Conservation (phyloP, 2,797 vertebrate species). For the Crotalus adamanteus region DNA sequence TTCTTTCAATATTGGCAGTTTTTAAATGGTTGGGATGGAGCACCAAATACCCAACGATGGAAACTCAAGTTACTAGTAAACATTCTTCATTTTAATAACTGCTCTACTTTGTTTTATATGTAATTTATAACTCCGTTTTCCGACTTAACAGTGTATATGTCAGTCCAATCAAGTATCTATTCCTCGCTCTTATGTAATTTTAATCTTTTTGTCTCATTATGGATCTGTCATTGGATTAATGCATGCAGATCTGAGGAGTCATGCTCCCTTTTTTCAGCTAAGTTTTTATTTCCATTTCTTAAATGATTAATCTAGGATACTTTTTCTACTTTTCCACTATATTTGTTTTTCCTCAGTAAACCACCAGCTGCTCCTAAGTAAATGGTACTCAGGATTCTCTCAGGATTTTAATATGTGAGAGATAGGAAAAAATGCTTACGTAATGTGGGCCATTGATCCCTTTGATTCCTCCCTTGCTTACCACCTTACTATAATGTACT, state of each 20-base stretch:
- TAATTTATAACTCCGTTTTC: constrained; percentile 59
- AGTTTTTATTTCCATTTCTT: constrained; percentile 52
- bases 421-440: constrained; percentile 55
- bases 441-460: constrained; percentile 63
- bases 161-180: constrained; percentile 55
- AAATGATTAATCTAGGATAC: constrained; percentile 41
- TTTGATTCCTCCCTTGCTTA: constrained; percentile 55
- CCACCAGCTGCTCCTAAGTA: constrained; percentile 65
- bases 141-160: constrained; percentile 50
- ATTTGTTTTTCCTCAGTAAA: constrained; percentile 57
- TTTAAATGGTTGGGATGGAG: constrained; percentile 35
- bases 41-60: constrained; percentile 31
- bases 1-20: constrained; percentile 4
- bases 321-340: constrained; percentile 21
- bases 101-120: constrained; percentile 46
- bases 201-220: constrained; percentile 46
- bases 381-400: constrained; percentile 73
- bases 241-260: constrained; percentile 36
- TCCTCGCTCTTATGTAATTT: constrained; percentile 44
- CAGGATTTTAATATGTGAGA: constrained; percentile 67
- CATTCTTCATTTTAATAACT: constrained; percentile 53
- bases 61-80: constrained; percentile 44
- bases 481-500: constrained; percentile 45
- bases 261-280: constrained; percentile 55
- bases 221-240: constrained; percentile 44